phyloP scores from a whole-genome alignment of 1,140 invertebrate genomes.

The Caenorhabditis remanei region DNA sequence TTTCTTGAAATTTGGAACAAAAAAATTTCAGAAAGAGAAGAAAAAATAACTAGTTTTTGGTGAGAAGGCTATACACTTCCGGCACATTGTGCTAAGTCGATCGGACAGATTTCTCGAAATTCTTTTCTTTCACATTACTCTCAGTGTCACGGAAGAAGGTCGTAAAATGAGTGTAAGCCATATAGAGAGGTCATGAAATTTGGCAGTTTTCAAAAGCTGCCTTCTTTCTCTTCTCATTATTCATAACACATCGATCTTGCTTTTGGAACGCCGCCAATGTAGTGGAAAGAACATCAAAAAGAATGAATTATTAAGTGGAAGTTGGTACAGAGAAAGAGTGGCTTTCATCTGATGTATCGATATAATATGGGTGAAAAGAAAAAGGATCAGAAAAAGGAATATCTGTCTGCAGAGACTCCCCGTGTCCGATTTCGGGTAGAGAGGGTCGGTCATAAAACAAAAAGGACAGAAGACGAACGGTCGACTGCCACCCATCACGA shows the following conservation, averaged over 20 bases:
- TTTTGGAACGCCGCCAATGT: neutral
- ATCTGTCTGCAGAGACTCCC: neutral
- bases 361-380: neutral
- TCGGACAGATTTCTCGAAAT: conserved; percentile 46
- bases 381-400: neutral
- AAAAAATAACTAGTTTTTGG: neutral
- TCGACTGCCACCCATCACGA: conserved; percentile 31
- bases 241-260: conserved; percentile 51
- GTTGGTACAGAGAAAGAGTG: conserved; percentile 1
- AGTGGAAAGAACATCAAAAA: conserved; percentile 15
- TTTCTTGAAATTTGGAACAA: no score
- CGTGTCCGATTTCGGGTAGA: conserved; percentile 18
- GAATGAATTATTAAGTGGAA: conserved; percentile 52
- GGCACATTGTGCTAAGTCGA: conserved; percentile 47
- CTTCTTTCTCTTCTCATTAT: conserved; percentile 24
- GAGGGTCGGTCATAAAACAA: conserved; percentile 38
- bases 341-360: conserved; percentile 22
- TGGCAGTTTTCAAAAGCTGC: neutral
- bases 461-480: conserved; percentile 2
- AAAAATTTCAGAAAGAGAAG: neutral
- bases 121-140: conserved; percentile 20
- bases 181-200: neutral
- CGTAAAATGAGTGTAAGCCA: conserved; percentile 43
- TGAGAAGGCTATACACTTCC: conserved; percentile 33
- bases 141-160: conserved; percentile 50